Base-by-base conservation (phyloP, 2,113 vertebrate species). In the Phrynosoma platyrhinos region DNA sequence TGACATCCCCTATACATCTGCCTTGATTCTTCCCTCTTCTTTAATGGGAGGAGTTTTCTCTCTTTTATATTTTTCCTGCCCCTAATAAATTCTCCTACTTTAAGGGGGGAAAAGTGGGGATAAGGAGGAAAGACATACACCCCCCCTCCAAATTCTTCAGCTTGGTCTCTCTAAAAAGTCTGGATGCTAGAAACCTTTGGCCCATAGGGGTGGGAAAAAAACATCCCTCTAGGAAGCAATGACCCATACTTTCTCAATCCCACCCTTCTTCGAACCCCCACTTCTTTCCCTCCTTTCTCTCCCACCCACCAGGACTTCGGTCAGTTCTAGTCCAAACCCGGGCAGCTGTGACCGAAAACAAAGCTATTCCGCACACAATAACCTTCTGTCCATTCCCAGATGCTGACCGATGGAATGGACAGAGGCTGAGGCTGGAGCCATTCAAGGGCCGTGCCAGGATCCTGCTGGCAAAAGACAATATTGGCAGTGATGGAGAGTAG, bases 401-500 rank as follows among this genome's bases (percentile, higher is more conserved):
- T 97, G 96, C 95, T 82, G 95, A 96, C 96, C 82, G 86, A 92
- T 93, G 96, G 89, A 91, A 94, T 95, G 97, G 96, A 95, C 96
- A 96, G 96, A 82, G 95, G 96, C 96, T 23, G 86, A 92, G 95
- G 94, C 93, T 64, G 93, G 94, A 96, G 96, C 95, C 94, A 94
- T 95, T 90, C 92, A 95, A 92, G 96, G 97, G 95, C 96, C 83
- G 96, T 97, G 97, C 97, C 97, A 97, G 97, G 96, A 96, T 95
- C 97, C 97, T 93, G 96, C 96, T 97, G 97, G 96, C 97, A 96
- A 96, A 91, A 95, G 95, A 96, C 97, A 97, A 97, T 97, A 96
- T 97, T 96, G 96, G 96, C 97, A 97, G 96, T 97, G 97, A 97
- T 97, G 96, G 96, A 97, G 96, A 96, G 97, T 96, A 96, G 96